A percentile compares a stretch with the other conserved stretches of the same genome.
Conservation (phyloP, 1,140 invertebrate genomes). For the Cotesia chilonis region DNA sequence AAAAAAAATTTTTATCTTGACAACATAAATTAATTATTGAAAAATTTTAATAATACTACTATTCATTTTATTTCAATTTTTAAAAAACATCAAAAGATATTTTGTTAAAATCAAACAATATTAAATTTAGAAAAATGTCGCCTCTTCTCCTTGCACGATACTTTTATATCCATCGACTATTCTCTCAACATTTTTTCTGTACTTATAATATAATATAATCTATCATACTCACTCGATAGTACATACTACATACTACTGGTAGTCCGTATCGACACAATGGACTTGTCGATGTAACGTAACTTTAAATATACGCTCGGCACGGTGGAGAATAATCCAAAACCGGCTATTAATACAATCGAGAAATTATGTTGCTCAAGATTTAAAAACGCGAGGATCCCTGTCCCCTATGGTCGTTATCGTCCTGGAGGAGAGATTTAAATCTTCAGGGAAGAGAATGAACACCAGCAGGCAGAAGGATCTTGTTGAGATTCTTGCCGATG, state of each 20-base stretch:
- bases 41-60: too few species aligned
- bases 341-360: conserved; percentile 8
- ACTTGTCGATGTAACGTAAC: too few species aligned
- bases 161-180: too few species aligned
- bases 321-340: background rate
- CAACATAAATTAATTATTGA: too few species aligned
- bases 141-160: too few species aligned
- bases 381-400: too few species aligned
- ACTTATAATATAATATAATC: conserved; percentile 25
- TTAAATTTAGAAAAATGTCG: too few species aligned
- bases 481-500: conserved; percentile 25
- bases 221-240: conserved; percentile 2
- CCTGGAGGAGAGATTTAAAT: background rate
- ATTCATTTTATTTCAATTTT: too few species aligned
- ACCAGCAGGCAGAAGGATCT: conserved; percentile 49
- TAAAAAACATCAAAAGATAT: too few species aligned
- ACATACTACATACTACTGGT: background rate
- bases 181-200: background rate
- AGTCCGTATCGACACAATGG: conserved; percentile 14
- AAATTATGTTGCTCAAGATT: conserved; percentile 1
- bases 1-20: too few species aligned
- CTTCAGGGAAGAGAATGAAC: conserved; percentile 4
- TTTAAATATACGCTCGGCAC: background rate
- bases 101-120: too few species aligned
- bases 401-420: background rate